Evolutionary conservation across 2,888 invertebrate species (phyloP).

Genomic region (Chrysomela aeneicollis): DNA sequence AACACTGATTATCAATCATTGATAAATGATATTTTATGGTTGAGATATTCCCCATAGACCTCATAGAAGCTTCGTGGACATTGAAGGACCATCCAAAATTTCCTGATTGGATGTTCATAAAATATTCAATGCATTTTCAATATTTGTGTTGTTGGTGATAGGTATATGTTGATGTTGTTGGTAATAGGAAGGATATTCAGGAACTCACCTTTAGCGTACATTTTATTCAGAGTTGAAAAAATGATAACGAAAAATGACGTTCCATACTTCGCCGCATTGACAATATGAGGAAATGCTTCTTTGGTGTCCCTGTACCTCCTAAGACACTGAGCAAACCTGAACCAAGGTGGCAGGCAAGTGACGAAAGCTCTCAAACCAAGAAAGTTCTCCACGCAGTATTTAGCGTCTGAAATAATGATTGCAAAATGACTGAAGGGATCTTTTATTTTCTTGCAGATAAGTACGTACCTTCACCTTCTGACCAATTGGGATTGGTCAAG

Average conservation of each 20-base stretch:
- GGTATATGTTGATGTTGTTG: no score
- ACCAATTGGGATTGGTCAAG: conserved; percentile 78
- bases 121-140: no score
- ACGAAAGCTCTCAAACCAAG: conserved; percentile 84
- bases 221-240: conserved; percentile 76
- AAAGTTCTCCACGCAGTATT: conserved; percentile 75
- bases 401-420: conserved; percentile 62
- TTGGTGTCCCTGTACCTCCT: conserved; percentile 93
- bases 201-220: conserved; percentile 68
- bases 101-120: no score
- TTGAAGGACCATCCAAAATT: no score
- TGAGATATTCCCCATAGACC: background rate
- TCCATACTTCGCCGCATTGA: conserved; percentile 98
- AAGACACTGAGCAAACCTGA: conserved; percentile 96
- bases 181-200: no score
- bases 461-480: conserved; percentile 66
- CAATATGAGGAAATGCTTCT: conserved; percentile 94
- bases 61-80: no score
- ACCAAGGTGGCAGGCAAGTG: conserved; percentile 95
- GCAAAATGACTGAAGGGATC: no score
- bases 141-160: no score
- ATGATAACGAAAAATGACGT: conserved; percentile 95
- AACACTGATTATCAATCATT: no score
- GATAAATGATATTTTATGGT: no score
- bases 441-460: no score